These are phyloP conservation scores for Drosophila yooni DNA, from an alignment of 2,888 invertebrate species.

Conservation along the genomic window DNA sequence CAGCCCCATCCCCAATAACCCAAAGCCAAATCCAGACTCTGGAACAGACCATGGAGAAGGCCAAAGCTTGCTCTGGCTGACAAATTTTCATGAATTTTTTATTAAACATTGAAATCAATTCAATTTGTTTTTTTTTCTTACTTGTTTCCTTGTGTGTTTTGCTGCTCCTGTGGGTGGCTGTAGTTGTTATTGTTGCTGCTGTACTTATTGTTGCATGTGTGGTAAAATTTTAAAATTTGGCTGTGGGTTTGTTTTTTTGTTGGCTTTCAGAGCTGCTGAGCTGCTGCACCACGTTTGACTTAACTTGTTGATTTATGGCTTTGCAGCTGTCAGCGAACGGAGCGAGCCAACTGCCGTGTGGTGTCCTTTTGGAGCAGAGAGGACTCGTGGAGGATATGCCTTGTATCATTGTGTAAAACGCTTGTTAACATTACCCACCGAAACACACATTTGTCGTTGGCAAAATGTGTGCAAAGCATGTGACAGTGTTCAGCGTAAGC, in stretches of 20 bases:
- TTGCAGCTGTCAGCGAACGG: slow-evolving; percentile 69
- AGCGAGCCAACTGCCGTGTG: slow-evolving; percentile 67
- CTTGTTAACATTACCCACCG: slow-evolving; percentile 74
- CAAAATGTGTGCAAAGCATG: slow-evolving; percentile 40
- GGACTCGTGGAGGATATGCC: slow-evolving; percentile 45
- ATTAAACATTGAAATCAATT: slow-evolving; percentile 81
- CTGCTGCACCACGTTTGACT: slow-evolving; percentile 75
- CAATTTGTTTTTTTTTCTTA: slow-evolving; percentile 50
- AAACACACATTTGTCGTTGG: slow-evolving; percentile 65
- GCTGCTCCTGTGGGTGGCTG: slow-evolving; percentile 16
- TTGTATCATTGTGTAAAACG: slow-evolving; percentile 75
- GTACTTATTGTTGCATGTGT: slow-evolving; percentile 51
- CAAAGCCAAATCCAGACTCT: slow-evolving; percentile 12
- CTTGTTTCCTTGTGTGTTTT: slow-evolving; percentile 7
- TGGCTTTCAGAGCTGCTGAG: slow-evolving; percentile 53
- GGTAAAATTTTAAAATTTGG: slow-evolving; percentile 62
- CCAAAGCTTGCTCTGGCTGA: slow-evolving; percentile 65
- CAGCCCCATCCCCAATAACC: slow-evolving; percentile 18
- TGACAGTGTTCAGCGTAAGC: slow-evolving; percentile 54
- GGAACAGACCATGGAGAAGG: slow-evolving; percentile 3
- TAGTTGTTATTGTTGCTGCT: slow-evolving; percentile 20
- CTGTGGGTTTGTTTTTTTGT: slow-evolving; percentile 42
- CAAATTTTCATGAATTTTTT: slow-evolving; percentile 83
- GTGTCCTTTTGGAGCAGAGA: slow-evolving; percentile 27
- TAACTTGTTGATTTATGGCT: slow-evolving; percentile 82